Evolutionary conservation across 2,888 invertebrate genomes (phyloP).

Genomic region (Aspidapion aeneum): DNA sequence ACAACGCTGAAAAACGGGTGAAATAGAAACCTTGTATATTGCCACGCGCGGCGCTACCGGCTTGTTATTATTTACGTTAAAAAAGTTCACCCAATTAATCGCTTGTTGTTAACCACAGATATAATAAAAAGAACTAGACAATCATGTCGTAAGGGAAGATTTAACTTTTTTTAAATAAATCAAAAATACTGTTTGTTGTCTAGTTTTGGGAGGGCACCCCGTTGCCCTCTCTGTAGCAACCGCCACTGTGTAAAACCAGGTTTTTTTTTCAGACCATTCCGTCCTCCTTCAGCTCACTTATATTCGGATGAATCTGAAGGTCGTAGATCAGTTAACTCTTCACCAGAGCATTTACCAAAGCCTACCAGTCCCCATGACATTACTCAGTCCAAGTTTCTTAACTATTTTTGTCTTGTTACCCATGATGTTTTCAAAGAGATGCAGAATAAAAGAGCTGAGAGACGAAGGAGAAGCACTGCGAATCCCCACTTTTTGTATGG

Average conservation of each 20-base stretch:
- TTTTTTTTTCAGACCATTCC: conserved; percentile 29
- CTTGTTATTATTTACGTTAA: too few relatives aligned
- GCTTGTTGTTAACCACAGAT: too few relatives aligned
- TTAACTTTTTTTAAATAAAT: too few relatives aligned
- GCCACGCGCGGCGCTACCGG: too few relatives aligned
- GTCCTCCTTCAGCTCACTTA: conserved; percentile 40
- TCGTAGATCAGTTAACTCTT: conserved; percentile 34
- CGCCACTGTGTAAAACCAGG: not conserved
- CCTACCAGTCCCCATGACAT: conserved; percentile 43
- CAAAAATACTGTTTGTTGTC: too few relatives aligned
- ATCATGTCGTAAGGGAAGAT: too few relatives aligned
- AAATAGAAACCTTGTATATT: too few relatives aligned
- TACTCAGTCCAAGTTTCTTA: conserved; percentile 47
- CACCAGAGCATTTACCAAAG: conserved; percentile 37
- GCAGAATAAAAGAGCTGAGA: conserved; percentile 52
- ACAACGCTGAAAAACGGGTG: too few relatives aligned
- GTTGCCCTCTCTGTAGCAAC: too few relatives aligned
- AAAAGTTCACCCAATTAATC: too few relatives aligned
- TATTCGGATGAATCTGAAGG: conserved; percentile 44
- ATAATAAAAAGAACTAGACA: too few relatives aligned
- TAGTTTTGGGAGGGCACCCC: too few relatives aligned
- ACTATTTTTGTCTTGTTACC: conserved; percentile 50
- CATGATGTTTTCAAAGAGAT: conserved; percentile 49
- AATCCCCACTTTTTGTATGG: conserved; percentile 56
- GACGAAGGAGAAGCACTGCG: conserved; percentile 54